Evolutionary conservation across 1,140 invertebrate species (phyloP).

Genomic region (Hesperophylax magnus): DNA sequence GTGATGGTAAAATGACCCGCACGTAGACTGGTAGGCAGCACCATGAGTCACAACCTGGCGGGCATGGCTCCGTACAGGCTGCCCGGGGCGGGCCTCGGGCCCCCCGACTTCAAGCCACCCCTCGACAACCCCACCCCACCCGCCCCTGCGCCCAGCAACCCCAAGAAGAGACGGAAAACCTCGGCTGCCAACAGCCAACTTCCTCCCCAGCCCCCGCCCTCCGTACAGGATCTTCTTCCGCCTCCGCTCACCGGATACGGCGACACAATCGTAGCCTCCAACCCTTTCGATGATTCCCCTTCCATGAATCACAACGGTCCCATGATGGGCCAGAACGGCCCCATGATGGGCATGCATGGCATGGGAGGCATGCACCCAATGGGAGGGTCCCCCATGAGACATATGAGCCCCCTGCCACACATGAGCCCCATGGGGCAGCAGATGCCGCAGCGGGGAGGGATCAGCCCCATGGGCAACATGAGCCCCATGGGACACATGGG

Average conservation of each 20-base stretch:
- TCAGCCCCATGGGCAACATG: conserved; percentile 80
- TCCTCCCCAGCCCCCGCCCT: conserved; percentile 73
- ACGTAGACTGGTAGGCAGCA: conserved; percentile 30
- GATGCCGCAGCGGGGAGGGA: conserved; percentile 74
- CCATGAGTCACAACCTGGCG: conserved; percentile 78
- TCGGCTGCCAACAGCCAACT: conserved; percentile 73
- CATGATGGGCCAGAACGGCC: conserved; percentile 75
- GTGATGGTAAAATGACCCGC: conserved; percentile 43
- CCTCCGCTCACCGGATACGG: conserved; percentile 89
- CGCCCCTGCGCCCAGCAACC: conserved; percentile 75
- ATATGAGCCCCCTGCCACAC: conserved; percentile 78
- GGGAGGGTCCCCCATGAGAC: conserved; percentile 78
- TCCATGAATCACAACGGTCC: conserved; percentile 74
- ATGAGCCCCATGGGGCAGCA: conserved; percentile 80
- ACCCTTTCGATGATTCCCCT: conserved; percentile 95
- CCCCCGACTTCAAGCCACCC: conserved; percentile 75
- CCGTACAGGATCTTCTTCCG: conserved; percentile 83
- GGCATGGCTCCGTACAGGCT: conserved; percentile 79
- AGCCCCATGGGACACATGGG: conserved; percentile 74
- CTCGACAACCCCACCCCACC: conserved; percentile 72
- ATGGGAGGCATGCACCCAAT: conserved; percentile 75
- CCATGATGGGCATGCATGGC: conserved; percentile 76
- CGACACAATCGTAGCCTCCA: conserved; percentile 94
- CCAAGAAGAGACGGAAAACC: conserved; percentile 79
- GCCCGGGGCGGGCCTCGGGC: conserved; percentile 75